Base-by-base conservation (phyloP, 2,888 invertebrate genomes). In the Rhodophaea formosa region DNA sequence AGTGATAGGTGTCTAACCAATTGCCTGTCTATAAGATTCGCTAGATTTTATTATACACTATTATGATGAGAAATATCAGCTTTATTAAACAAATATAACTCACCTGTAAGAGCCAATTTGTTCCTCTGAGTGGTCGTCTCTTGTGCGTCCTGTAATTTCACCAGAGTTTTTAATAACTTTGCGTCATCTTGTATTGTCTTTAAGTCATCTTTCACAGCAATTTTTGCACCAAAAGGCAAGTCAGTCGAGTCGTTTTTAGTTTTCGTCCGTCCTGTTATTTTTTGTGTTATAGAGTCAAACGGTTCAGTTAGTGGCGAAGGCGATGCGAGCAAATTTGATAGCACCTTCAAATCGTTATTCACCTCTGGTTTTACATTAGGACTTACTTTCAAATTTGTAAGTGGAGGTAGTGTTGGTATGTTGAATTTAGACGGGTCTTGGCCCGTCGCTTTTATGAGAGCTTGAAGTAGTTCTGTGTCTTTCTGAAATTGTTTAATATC, bases 401-500 rank as follows among this genome's bases (percentile, higher is more conserved):
- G 68, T 63, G 70, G 75, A 15, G 83, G 75, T 59, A 88, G 71
- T 70, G 85, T 84, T 8, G 91, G 91, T 69, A 91, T 77, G 67
- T 90, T 88, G 64, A 88, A 83, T 73, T 86, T 79, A 5, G 91
- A 83, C 57, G 91, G 89, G 62, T 91, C 86, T 77, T 91, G 87
- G 61, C 88, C 88, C 5, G 88, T 90, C 6, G 89, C 89, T 68
- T 91, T 88, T 59, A 91, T 72, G 45, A 90, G 75, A 43, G 89
- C 91, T 77, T 92, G 82, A 60, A 90, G 74, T 43, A 91, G 75
- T 70, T 88, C 87, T 58, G 91, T 84, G 66, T 92, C 91, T 78
- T 91, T 84, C 75, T 92, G 84, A 59, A 91, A 91, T 63, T 89
- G 89, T 75, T 81, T 86, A 52, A 92, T 84, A 68, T 91, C 92